Evolutionary conservation across 2,888 invertebrate species (phyloP).

Genomic region (Morpho helenor): DNA sequence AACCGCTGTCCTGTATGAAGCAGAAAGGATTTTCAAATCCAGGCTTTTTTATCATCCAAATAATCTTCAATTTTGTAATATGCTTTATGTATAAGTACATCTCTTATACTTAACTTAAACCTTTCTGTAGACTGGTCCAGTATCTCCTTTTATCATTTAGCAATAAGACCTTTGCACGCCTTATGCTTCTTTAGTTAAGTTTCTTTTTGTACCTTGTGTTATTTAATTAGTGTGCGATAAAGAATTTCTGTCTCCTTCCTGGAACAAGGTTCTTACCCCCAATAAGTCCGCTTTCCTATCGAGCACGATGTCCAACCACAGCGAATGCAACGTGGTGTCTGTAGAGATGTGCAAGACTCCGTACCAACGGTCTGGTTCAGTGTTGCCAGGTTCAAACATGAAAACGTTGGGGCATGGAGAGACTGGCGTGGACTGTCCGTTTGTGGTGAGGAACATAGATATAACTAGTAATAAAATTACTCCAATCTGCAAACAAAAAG

Average conservation of each 20-base stretch:
- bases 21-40: too few relatives aligned
- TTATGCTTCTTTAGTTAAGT: too few relatives aligned
- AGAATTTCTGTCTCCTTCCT: not conserved
- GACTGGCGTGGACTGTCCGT: conserved; percentile 50
- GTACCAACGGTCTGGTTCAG: conserved; percentile 80
- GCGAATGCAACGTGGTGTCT: conserved; percentile 76
- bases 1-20: too few relatives aligned
- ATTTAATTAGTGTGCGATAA: not conserved
- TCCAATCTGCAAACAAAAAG: conserved; percentile 37
- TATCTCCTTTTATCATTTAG: too few relatives aligned
- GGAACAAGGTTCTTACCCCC: conserved; percentile 64
- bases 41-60: too few relatives aligned
- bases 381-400: conserved; percentile 72
- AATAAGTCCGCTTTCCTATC: conserved; percentile 80
- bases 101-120: too few relatives aligned
- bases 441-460: conserved; percentile 40
- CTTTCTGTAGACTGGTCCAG: too few relatives aligned
- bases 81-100: too few relatives aligned
- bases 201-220: too few relatives aligned
- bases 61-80: too few relatives aligned
- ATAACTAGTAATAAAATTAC: conserved; percentile 39
- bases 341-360: conserved; percentile 79
- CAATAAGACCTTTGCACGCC: too few relatives aligned
- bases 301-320: conserved; percentile 79
- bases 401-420: conserved; percentile 82